A percentile compares a stretch with the other conserved stretches of the same genome.
phyloP scores from a whole-genome alignment of 2,113 vertebrate genomes.

The Elaphurus davidianus region DNA sequence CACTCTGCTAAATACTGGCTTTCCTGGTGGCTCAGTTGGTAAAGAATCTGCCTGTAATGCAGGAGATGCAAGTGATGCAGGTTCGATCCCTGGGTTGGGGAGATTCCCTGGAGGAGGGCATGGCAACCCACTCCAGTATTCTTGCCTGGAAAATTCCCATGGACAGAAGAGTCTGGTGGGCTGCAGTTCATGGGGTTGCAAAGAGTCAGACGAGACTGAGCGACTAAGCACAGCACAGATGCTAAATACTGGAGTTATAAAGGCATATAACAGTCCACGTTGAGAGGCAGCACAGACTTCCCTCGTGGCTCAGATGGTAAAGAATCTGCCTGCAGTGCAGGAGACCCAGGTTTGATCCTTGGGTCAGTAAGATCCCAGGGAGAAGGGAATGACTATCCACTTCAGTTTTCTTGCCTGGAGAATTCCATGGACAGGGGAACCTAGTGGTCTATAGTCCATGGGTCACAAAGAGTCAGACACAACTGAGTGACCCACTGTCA shows the following conservation, averaged over 20 bases:
- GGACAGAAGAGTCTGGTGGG: not conserved
- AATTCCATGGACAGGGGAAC: not conserved
- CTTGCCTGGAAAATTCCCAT: not conserved
- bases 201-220: not conserved
- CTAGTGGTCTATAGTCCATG: not conserved
- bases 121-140: not conserved
- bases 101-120: not conserved
- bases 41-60: not conserved
- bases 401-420: not conserved
- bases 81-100: not conserved
- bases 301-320: not conserved
- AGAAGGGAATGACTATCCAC: not conserved
- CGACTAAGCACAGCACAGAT: not conserved
- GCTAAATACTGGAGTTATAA: not conserved
- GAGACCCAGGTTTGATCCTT: not conserved
- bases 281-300: not conserved
- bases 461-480: not conserved
- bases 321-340: not conserved
- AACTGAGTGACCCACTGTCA: not conserved
- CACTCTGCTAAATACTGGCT: not conserved
- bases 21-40: not conserved
- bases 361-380: not conserved
- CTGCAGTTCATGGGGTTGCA: not conserved
- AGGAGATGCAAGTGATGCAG: not conserved
- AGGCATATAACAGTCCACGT: not conserved